Base-by-base conservation (phyloP, 35 echinoderm and acorn worm genomes). In the Apostichopus parvimensis region DNA sequence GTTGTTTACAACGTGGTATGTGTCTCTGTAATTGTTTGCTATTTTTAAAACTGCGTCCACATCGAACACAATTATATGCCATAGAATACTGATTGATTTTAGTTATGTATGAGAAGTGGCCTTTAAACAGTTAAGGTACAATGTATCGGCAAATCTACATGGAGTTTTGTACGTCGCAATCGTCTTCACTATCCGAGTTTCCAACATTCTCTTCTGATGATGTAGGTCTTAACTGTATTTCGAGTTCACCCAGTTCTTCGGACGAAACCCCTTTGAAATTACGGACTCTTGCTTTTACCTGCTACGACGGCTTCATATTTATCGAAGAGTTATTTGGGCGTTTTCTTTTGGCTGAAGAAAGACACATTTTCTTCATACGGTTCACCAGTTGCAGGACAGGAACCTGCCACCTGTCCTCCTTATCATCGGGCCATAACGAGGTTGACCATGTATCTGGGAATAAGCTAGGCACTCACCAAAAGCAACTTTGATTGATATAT, bases 61-160 rank as follows among this genome's bases (percentile, higher is more conserved):
- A 94, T 11, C 81, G 78, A 17, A 5, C 15, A 62, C 93, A 94
- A 6, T 25, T 61, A 78, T 75, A 94, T 4, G 88, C 66, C 9
- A 85, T 28, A 45, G 87, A 11, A 85, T 94, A 94, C 53, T 73
- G 57, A 8, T 70, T 53, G 3, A 81, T 23, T 56, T 94, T 79
- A 6, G 15, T 90, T 52, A 94, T 94, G 88, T 82, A 94, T 18
- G 86, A 90, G 73, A 94, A 90, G 45, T 94, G 93, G 6, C 55
- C 73, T 17, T 90, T 78, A 53, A 72, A 54, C 61, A 68, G 34
- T 94, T 94, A 8, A 94, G 6, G 53, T 90, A 90, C 78, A 94
- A 71, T 53, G 54, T 82, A 25, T 17, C 45, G 4, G 56, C 9
- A 77, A 75, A 91, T 58, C 78, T 54, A 60, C 87, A 73, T 17